These are phyloP conservation scores for Thalpophila matura DNA, from an alignment of 2,888 invertebrate species.

Conservation along the genomic window DNA sequence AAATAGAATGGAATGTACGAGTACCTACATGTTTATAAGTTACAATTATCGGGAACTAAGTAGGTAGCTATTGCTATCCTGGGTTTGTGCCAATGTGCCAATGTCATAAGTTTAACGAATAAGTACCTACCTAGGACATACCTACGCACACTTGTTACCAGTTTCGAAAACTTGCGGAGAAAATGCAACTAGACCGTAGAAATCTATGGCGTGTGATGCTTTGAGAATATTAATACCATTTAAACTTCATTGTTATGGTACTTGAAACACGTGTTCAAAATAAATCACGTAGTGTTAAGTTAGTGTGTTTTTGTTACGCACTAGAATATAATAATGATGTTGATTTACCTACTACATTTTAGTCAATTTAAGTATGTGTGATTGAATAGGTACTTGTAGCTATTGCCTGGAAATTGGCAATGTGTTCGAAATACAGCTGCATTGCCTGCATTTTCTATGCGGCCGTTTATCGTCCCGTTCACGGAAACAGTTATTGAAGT, in stretches of 20 bases:
- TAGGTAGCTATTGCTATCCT: too few species aligned
- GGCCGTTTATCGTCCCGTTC: not conserved
- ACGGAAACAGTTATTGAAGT: slow-evolving; percentile 6
- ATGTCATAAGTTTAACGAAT: slow-evolving; percentile 9
- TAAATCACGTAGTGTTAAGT: too few species aligned
- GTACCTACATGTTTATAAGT: not conserved
- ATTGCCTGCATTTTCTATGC: too few species aligned
- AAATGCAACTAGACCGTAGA: slow-evolving; percentile 38
- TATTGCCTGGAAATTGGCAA: too few species aligned
- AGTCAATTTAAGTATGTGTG: too few species aligned
- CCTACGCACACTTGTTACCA: not conserved
- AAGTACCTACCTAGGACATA: too few species aligned
- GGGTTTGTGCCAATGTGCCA: not conserved
- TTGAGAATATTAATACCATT: slow-evolving; percentile 37
- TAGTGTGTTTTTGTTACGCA: too few species aligned
- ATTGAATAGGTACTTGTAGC: not conserved
- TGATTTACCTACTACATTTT: too few species aligned
- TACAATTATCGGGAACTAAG: not conserved
- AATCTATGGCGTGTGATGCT: slow-evolving; percentile 27
- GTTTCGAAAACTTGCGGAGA: slow-evolving; percentile 27
- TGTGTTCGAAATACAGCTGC: too few species aligned
- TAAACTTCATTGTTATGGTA: not conserved
- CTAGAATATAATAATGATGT: too few species aligned
- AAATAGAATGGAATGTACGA: not conserved
- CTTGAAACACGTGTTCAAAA: not conserved